phyloP scores from a whole-genome alignment of 2,888 invertebrate genomes.

The Galerucella calmariensis region DNA sequence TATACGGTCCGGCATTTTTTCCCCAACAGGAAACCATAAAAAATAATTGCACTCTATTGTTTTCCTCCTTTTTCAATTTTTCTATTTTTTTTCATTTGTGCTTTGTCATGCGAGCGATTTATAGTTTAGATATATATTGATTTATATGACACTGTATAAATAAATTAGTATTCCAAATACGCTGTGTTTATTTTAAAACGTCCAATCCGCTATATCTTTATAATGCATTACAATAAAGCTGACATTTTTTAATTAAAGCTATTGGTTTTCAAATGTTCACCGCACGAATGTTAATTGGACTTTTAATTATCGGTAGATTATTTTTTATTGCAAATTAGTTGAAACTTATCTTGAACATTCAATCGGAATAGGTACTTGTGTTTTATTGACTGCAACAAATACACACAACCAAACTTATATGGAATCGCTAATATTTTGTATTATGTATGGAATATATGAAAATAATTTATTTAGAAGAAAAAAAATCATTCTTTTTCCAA shows the following conservation, averaged over 20 bases:
- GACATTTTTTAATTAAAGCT: background rate
- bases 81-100: constrained; percentile 11
- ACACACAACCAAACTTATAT: too few species aligned
- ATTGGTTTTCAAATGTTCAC: background rate
- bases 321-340: too few species aligned
- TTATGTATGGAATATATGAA: too few species aligned
- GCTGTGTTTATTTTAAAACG: background rate
- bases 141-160: background rate
- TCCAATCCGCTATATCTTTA: background rate
- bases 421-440: too few species aligned
- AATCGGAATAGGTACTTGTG: too few species aligned
- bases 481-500: too few species aligned
- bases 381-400: too few species aligned
- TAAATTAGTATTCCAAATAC: background rate
- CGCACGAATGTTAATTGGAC: too few species aligned
- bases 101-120: constrained; percentile 6
- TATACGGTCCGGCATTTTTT: constrained; percentile 14
- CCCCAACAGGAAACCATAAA: constrained; percentile 27
- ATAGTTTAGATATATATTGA: constrained; percentile 1
- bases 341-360: too few species aligned
- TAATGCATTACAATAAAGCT: background rate
- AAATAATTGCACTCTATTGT: constrained; percentile 34
- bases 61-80: constrained; percentile 20
- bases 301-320: too few species aligned
- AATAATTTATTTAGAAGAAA: too few species aligned